Evolutionary conservation across 2,113 vertebrate species (phyloP).

Genomic region (Tonatia bakeri): DNA sequence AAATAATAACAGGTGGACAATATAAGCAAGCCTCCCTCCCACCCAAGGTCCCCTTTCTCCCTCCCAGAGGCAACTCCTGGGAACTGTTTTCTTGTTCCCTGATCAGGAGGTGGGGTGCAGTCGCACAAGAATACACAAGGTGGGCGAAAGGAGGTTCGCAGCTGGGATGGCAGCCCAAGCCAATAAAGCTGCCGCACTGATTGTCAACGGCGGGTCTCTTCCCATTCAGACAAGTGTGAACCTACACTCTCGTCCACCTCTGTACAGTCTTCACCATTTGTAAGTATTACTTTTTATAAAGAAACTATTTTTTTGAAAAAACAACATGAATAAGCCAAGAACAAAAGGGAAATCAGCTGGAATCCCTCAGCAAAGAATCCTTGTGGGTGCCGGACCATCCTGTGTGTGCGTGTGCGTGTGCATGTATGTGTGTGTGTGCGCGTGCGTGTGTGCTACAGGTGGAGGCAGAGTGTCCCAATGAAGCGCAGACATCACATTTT

Average conservation of each 20-base stretch:
- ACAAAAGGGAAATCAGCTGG: not conserved
- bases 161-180: too few relatives aligned
- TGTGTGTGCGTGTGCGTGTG: too few relatives aligned
- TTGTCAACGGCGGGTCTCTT: not conserved
- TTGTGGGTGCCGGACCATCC: not conserved
- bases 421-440: not conserved
- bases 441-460: accelerated
- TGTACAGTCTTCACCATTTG: not conserved
- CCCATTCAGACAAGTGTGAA: not conserved
- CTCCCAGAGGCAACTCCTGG: not conserved
- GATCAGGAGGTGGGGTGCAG: not conserved
- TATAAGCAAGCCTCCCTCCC: not conserved
- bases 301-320: not conserved
- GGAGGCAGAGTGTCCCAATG: not conserved
- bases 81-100: not conserved
- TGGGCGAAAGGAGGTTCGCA: too few relatives aligned
- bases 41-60: not conserved
- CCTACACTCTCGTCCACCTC: not conserved
- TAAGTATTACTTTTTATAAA: not conserved
- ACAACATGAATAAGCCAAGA: not conserved
- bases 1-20: not conserved
- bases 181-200: not conserved
- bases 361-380: not conserved
- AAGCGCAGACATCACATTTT: not conserved
- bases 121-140: too few relatives aligned